Percentiles rank a stretch among this genome's conserved stretches.
Conservation (phyloP, 2,113 vertebrate species). For the Aptenodytes patagonicus region DNA sequence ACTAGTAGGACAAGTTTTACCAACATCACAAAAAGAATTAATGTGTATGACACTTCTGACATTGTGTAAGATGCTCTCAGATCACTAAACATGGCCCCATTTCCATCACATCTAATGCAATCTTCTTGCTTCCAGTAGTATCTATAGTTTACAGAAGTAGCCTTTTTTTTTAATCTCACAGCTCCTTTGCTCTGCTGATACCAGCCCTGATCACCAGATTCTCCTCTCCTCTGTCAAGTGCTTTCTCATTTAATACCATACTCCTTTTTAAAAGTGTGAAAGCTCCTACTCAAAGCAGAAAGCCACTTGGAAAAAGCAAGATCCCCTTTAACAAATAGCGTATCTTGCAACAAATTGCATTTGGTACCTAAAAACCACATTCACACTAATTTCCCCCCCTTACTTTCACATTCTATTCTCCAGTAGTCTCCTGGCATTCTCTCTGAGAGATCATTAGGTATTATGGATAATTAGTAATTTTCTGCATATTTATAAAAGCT, state of each 20-base stretch:
- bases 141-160: neutral
- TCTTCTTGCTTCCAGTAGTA: neutral
- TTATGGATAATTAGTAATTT: neutral
- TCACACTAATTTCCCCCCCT: neutral
- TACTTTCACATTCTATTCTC: neutral
- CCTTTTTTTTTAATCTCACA: neutral
- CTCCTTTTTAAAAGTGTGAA: neutral
- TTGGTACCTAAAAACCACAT: neutral
- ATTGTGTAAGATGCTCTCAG: neutral
- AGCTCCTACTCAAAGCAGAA: neutral
- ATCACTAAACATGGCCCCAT: neutral
- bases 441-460: neutral
- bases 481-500: neutral
- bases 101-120: neutral
- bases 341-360: neutral
- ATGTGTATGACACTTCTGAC: neutral
- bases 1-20: neutral
- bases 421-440: neutral
- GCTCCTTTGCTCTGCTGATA: neutral
- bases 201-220: neutral
- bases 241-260: neutral
- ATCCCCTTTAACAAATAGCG: neutral
- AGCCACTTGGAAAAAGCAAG: neutral
- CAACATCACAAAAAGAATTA: no score
- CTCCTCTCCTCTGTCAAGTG: neutral